Conservation (phyloP, 2,113 vertebrate species). For the Scytalopus superciliaris region DNA sequence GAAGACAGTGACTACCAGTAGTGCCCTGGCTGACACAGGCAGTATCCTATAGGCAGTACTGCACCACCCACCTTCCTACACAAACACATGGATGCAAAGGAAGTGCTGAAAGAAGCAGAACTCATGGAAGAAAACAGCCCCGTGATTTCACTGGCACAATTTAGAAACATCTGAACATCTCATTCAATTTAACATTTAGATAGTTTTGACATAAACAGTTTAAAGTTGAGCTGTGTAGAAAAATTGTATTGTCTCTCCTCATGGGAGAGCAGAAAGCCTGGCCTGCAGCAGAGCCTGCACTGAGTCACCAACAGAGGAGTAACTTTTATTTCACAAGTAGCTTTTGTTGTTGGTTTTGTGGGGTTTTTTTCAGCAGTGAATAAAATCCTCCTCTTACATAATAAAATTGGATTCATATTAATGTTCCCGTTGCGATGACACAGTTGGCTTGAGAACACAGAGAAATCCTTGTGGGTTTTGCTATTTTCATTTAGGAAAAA, state of each 20-base stretch:
- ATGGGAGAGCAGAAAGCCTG: not conserved
- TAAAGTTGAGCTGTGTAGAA: not conserved
- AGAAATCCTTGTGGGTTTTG: constrained; percentile 43
- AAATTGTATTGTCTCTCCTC: not conserved
- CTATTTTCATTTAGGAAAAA: not conserved
- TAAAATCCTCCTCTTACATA: constrained; percentile 52
- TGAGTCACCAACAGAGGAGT: not conserved
- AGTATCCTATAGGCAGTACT: not conserved
- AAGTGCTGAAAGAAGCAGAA: not conserved
- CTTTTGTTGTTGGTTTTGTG: not conserved
- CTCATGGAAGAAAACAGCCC: not conserved
- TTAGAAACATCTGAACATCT: not conserved
- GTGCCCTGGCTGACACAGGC: not conserved
- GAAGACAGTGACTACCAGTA: not conserved
- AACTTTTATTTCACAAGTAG: constrained; percentile 7
- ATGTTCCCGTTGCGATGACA: constrained; percentile 33
- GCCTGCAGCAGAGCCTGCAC: not conserved
- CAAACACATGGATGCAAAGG: not conserved
- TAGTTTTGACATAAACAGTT: not conserved
- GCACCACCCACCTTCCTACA: not conserved
- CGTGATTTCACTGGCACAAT: rapidly evolving
- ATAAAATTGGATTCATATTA: constrained; percentile 52
- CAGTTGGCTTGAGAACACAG: constrained; percentile 53
- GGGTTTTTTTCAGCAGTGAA: not conserved
- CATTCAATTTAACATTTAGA: not conserved